Evolutionary conservation across 2,888 invertebrate genomes (phyloP).

Genomic region (Acheta domesticus): DNA sequence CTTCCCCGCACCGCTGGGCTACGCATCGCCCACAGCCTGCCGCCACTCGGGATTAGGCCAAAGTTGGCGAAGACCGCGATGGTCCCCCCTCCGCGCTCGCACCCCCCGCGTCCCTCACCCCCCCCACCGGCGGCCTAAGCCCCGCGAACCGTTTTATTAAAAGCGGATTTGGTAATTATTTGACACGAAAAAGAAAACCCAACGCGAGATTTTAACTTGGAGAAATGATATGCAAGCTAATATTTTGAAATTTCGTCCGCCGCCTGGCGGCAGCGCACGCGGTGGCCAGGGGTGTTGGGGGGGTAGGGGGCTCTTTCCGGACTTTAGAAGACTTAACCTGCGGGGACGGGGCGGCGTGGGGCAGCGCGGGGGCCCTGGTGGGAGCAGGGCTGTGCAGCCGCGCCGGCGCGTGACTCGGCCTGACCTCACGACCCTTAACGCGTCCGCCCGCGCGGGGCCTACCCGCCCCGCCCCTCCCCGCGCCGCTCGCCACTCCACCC

Average conservation of each 20-base stretch:
- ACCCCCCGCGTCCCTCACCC: not conserved
- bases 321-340: not conserved
- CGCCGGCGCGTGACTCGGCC: not conserved
- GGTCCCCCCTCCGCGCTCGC: not conserved
- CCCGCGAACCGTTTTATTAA: not conserved
- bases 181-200: not conserved
- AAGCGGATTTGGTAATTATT: constrained; percentile 18
- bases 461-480: not conserved
- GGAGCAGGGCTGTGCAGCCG: not conserved
- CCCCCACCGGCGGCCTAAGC: not conserved
- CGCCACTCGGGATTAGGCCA: not conserved
- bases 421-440: constrained; percentile 8
- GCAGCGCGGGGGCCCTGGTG: not conserved
- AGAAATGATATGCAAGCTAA: constrained; percentile 7
- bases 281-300: not conserved
- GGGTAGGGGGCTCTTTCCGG: not conserved
- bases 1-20: no score
- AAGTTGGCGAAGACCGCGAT: not conserved
- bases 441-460: not conserved
- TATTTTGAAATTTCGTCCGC: not conserved
- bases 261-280: not conserved
- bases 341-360: not conserved
- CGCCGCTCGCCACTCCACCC: not conserved
- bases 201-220: constrained; percentile 7
- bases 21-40: not conserved